Conservation (phyloP, 2,888 invertebrate genomes). For the Glaucopsyche alexis region DNA sequence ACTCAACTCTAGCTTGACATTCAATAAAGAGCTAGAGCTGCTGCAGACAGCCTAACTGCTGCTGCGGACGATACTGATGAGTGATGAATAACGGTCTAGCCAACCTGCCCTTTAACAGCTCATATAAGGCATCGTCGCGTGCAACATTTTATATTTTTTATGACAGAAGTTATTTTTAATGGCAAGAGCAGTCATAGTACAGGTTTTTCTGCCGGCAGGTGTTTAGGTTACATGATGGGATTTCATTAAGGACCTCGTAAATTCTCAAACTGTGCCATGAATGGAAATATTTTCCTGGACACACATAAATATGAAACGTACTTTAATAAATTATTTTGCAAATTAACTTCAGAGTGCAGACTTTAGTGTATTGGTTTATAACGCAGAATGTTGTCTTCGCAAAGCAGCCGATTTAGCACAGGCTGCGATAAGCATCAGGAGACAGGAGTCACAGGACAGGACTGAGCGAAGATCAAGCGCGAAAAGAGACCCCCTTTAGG, state of each 20-base stretch:
- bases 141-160: slow-evolving; percentile 20
- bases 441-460: no score
- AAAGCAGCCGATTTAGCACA: no score
- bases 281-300: not conserved
- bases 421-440: no score
- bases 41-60: not conserved
- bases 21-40: no score
- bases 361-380: no score
- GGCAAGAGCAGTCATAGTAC: slow-evolving; percentile 23
- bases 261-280: slow-evolving; percentile 35
- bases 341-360: no score
- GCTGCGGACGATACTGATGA: not conserved
- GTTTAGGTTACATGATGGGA: slow-evolving; percentile 38
- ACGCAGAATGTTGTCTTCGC: no score
- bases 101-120: not conserved
- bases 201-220: slow-evolving; percentile 38
- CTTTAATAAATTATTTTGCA: no score
- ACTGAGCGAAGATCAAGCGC: no score
- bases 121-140: not conserved
- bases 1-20: no score
- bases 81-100: not conserved
- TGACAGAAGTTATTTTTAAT: no score
- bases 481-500: no score
- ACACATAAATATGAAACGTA: not conserved
- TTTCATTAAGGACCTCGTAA: slow-evolving; percentile 33